These are phyloP conservation scores for Orchesella cincta DNA, from an alignment of 1,140 invertebrate species.

Conservation along the genomic window DNA sequence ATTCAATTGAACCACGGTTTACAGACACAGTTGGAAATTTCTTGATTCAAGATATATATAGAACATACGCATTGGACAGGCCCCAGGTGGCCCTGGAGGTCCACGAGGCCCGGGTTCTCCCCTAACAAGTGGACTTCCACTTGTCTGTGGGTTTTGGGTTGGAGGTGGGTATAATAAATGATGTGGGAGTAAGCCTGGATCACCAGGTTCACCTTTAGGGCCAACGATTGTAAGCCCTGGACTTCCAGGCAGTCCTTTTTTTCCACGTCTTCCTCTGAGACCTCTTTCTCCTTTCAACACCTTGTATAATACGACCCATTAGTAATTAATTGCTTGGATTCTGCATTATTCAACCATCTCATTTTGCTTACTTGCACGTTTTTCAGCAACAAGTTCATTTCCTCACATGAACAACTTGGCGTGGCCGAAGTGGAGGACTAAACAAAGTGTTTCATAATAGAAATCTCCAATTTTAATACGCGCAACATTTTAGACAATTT, in stretches of 20 bases:
- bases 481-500: no score
- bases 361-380: not conserved
- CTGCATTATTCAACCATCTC: no score
- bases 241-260: not conserved
- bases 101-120: not conserved
- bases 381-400: not conserved
- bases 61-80: not conserved
- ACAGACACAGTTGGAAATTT: no score
- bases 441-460: no score
- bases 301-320: no score
- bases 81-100: not conserved
- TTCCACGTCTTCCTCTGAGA: not conserved
- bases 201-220: conserved; percentile 33
- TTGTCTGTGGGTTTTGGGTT: not conserved
- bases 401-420: conserved; percentile 4
- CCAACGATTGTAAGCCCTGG: conserved; percentile 8
- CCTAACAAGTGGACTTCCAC: no score
- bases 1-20: no score
- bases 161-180: not conserved
- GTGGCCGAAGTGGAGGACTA: no score
- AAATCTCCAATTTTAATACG: no score
- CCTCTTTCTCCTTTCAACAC: not conserved
- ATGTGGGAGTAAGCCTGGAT: not conserved
- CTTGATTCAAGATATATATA: no score
- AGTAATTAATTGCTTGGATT: no score